A percentile compares a stretch with the other conserved stretches of the same genome.
Conservation (phyloP, 2,888 invertebrate species). For the Vandiemenella viatica region DNA sequence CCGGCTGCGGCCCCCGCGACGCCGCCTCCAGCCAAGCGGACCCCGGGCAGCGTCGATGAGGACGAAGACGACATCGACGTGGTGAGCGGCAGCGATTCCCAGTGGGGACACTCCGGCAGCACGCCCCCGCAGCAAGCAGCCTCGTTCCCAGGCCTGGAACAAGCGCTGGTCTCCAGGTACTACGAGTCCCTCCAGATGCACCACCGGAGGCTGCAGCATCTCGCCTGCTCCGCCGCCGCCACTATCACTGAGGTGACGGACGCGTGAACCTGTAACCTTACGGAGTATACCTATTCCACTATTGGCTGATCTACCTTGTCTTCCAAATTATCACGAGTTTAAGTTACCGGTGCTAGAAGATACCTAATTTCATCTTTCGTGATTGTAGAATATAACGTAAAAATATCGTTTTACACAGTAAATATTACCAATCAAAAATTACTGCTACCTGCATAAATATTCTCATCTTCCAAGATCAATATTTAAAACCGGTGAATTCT, state of each 20-base stretch:
- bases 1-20: background rate
- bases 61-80: constrained; percentile 55
- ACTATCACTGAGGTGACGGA: background rate
- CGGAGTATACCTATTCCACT: no score
- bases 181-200: constrained; percentile 25
- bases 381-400: no score
- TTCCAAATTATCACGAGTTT: no score
- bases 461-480: no score
- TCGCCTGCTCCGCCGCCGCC: background rate
- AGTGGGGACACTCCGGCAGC: constrained; percentile 7
- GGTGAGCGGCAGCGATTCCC: constrained; percentile 33
- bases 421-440: no score
- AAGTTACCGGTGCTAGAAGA: no score
- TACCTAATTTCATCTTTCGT: no score
- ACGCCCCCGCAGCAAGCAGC: constrained; percentile 20
- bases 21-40: background rate
- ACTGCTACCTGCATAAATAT: no score
- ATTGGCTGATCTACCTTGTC: no score
- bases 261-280: background rate
- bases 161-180: constrained; percentile 29
- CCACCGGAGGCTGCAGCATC: constrained; percentile 2
- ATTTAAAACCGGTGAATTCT: no score
- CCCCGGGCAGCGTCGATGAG: constrained; percentile 39
- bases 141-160: constrained; percentile 24
- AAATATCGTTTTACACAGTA: no score